Percentiles rank a stretch among this genome's conserved stretches.
phyloP scores from a whole-genome alignment of 2,888 invertebrate genomes.

The Barypeithes pellucidus region DNA sequence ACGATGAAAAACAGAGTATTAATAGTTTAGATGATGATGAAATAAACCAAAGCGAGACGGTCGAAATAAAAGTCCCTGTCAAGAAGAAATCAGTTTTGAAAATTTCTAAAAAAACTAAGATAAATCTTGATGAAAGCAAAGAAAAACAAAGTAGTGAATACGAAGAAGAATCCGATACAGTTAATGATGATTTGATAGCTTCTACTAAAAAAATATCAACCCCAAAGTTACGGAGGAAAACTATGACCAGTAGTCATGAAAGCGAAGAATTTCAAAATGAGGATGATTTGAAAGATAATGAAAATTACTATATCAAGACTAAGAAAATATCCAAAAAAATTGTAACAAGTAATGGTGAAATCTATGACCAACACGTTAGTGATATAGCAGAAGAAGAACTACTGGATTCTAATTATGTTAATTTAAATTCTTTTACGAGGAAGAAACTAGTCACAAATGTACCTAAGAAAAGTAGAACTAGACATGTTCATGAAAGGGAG shows the following conservation, averaged over 20 bases:
- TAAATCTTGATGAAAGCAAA: background rate
- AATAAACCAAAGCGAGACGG: background rate
- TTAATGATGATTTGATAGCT: constrained; percentile 1
- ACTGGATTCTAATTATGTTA: background rate
- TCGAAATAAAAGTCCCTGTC: background rate
- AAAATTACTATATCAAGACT: background rate
- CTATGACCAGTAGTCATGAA: background rate
- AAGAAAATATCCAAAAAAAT: background rate
- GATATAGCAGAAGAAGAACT: background rate
- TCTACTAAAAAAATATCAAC: background rate
- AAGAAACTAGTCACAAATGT: background rate
- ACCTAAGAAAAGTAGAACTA: constrained; percentile 2
- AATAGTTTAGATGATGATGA: background rate
- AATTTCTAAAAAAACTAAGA: background rate
- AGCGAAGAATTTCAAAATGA: background rate
- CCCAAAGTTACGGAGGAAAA: background rate
- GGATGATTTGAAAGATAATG: background rate
- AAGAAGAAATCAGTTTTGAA: background rate
- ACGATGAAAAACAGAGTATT: background rate
- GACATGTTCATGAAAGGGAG: background rate
- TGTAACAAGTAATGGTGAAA: background rate
- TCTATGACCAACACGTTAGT: background rate
- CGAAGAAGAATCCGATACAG: background rate
- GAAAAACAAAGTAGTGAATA: background rate
- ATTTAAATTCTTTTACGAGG: background rate